Evolutionary conservation across 2,888 invertebrate genomes (phyloP), one percentile per base, ranked within the genome.

Genomic region (Leptinotarsa juncta): DNA sequence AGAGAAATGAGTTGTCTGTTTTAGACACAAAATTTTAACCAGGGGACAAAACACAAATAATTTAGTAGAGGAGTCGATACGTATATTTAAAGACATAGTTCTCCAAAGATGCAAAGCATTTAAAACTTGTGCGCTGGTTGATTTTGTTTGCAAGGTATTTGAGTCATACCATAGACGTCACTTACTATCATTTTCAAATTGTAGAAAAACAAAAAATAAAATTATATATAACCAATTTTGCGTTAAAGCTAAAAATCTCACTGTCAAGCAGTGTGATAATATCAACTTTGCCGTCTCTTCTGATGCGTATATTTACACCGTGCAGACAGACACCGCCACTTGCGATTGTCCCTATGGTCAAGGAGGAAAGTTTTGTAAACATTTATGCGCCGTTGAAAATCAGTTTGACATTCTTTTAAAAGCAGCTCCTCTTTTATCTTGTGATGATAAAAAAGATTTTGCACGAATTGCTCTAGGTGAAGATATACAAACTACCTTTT

Each of bases 71-170:
- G 79, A 79, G 26, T 80, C 80, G 42, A 79, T 81, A 69, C 65
- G 79, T 42, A 76, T 81, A 60, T 73, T 81, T 62, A 80, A 78
- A 74, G 79, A 80, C 70, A 76, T 77, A 48, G 75, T 81, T 69
- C 75, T 80, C 16, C 74, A 80, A 60, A 55, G 79, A 20, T 78
- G 74, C 71, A 80, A 81, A 77, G 79, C 74, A 15, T 81, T 81
- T 70, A 79, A 81, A 73, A 67, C 71, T 60, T 78, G 77, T 75
- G 79, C 77, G 65, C 77, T 48, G 73, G 69, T 53, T 32, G 75
- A 75, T 60, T 75, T 74, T 74, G 62, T 75, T n/a, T 12, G 15
- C 49, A 75, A 74, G 7, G 62, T 68, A 15, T 75, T 75, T 49
- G 75, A 75, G 51, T 32, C 48, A 16, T 73, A 75, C 62, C 74